These are phyloP conservation scores for Cryptus armator DNA, from an alignment of 2,888 invertebrate species.

Conservation along the genomic window DNA sequence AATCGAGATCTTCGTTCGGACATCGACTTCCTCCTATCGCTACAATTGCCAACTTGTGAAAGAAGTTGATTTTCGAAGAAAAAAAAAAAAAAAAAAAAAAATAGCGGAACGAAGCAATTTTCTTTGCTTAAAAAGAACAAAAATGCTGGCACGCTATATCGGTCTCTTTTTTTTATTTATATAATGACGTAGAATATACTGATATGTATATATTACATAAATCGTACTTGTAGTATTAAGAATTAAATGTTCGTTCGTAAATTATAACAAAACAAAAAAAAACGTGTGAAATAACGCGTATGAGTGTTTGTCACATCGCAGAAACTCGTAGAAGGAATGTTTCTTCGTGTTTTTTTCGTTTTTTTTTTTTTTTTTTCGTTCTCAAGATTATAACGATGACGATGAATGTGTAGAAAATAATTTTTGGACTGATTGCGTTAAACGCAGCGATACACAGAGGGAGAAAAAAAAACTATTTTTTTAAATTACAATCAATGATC, in stretches of 20 bases:
- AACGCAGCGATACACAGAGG: constrained; percentile 17
- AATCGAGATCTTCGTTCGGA: constrained; percentile 20
- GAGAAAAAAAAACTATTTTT: constrained; percentile 58
- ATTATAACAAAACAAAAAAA: constrained; percentile 16
- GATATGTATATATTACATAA: constrained; percentile 66
- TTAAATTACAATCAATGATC: constrained; percentile 44
- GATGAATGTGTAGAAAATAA: constrained; percentile 11
- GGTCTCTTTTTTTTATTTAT: constrained; percentile 50
- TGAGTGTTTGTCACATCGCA: constrained; percentile 25
- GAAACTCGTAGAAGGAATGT: constrained; percentile 53
- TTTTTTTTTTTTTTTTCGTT: constrained; percentile 21
- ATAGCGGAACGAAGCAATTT: neutral
- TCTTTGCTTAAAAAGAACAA: neutral
- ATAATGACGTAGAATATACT: constrained; percentile 52
- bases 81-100: constrained; percentile 8
- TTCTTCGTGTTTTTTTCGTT: constrained; percentile 36
- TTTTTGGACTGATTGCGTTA: constrained; percentile 32
- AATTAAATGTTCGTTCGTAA: constrained; percentile 55
- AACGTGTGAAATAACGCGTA: constrained; percentile 42
- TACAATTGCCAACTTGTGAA: constrained; percentile 6
- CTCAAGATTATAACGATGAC: neutral
- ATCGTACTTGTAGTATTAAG: constrained; percentile 65
- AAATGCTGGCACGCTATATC: constrained; percentile 16
- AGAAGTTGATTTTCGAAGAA: constrained; percentile 20
- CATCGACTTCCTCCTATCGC: constrained; percentile 18